These are phyloP conservation scores for Acrocyrtus sp. DNA, from an alignment of 2,888 invertebrate species.

Conservation along the genomic window DNA sequence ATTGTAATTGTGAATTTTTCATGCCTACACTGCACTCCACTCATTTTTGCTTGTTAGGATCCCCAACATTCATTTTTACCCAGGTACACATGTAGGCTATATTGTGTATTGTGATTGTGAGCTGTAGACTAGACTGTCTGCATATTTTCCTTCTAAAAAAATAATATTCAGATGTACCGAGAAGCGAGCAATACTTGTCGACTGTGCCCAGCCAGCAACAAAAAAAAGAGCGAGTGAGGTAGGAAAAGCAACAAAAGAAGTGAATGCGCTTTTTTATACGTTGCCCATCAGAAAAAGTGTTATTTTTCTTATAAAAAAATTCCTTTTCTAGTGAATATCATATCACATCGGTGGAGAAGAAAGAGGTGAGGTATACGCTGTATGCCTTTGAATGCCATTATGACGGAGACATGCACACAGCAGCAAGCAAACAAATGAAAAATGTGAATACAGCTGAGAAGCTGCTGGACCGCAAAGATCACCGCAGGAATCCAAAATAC, in stretches of 20 bases:
- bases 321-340: background rate
- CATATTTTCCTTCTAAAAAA: no score
- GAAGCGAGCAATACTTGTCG: conserved; percentile 42
- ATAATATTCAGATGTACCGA: no score
- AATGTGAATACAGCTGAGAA: conserved; percentile 56
- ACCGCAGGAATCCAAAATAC: conserved; percentile 58
- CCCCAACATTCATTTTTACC: no score
- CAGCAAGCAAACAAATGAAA: conserved; percentile 40
- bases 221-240: conserved; percentile 6
- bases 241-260: background rate
- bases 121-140: no score
- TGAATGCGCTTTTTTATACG: no score
- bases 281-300: no score
- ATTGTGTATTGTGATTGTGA: no score
- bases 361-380: background rate
- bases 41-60: no score
- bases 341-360: background rate
- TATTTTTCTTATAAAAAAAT: background rate
- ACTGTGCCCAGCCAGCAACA: conserved; percentile 8
- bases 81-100: no score
- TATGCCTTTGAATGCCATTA: background rate
- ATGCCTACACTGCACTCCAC: no score
- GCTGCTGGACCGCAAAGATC: conserved; percentile 61
- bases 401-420: background rate
- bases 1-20: no score